Percentiles rank a stretch among this genome's conserved stretches.
Evolutionary conservation across 2,797 vertebrate species (phyloP).

Genomic region (Enoplosus armatus): DNA sequence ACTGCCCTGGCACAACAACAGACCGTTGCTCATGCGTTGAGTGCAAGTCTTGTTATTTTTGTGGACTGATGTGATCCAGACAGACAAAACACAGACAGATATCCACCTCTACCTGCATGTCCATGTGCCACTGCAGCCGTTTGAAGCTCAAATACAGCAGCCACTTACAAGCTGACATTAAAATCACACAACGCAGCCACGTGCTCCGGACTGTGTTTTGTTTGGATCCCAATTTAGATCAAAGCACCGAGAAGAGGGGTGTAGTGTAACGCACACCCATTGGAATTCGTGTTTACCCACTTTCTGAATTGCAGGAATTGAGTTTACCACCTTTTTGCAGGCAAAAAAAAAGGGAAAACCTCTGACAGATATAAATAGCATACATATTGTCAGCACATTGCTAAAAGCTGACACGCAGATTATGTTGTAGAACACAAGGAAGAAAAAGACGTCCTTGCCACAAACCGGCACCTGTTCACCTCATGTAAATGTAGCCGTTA

Average conservation of each 20-base stretch:
- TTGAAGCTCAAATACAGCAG: conserved; percentile 1
- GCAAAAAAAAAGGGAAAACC: conserved; percentile 15
- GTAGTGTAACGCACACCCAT: conserved; percentile 35
- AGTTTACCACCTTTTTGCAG: conserved; percentile 23
- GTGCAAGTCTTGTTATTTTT: conserved; percentile 1
- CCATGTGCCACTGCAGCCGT: not conserved
- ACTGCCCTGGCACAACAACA: conserved; percentile 19
- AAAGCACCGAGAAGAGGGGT: conserved; percentile 34
- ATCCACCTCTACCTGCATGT: conserved; percentile 15
- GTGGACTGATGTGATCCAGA: not conserved
- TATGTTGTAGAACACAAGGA: not conserved
- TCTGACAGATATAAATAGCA: conserved; percentile 5
- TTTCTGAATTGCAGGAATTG: conserved; percentile 27
- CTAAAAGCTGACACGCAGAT: conserved; percentile 16
- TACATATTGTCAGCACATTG: conserved; percentile 13
- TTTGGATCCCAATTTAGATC: conserved; percentile 59
- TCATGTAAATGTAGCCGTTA: not conserved
- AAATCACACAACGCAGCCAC: conserved; percentile 34
- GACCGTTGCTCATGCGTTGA: conserved; percentile 21
- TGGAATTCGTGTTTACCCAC: conserved; percentile 28
- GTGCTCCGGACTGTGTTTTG: conserved; percentile 32
- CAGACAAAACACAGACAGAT: not conserved
- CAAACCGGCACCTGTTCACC: conserved; percentile 1
- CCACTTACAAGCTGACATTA: conserved; percentile 20
- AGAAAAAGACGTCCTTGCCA: not conserved